Percentiles rank a stretch among this genome's conserved stretches.
Conservation (phyloP, 2,797 vertebrate species). For the Enteromius afrohamiltoni region DNA sequence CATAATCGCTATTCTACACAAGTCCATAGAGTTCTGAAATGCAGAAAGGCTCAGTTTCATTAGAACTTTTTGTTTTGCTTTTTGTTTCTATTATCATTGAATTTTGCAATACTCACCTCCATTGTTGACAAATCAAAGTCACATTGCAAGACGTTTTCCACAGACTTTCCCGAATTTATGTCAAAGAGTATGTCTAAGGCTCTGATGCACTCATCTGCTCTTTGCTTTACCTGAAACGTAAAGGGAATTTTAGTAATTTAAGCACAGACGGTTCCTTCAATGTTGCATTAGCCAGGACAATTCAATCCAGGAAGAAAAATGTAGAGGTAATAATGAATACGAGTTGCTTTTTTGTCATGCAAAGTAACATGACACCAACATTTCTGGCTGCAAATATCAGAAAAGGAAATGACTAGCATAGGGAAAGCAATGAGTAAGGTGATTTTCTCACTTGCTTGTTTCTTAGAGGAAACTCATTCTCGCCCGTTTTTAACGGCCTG, state of each 20-base stretch:
- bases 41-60: neutral
- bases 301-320: neutral
- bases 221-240: slow-evolving; percentile 82
- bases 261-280: neutral
- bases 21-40: slow-evolving; percentile 86
- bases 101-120: slow-evolving; percentile 73
- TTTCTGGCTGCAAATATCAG: neutral
- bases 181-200: slow-evolving; percentile 84
- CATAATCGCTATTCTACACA: slow-evolving; percentile 82
- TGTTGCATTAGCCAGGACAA: neutral
- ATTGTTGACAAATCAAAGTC: slow-evolving; percentile 85
- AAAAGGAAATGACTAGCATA: neutral
- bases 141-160: slow-evolving; percentile 80
- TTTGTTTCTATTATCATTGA: too few relatives aligned
- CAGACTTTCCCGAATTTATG: slow-evolving; percentile 80
- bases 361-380: neutral
- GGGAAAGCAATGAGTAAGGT: neutral
- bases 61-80: neutral
- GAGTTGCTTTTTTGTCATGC: neutral
- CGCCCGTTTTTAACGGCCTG: slow-evolving; percentile 74
- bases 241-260: neutral
- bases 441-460: slow-evolving; percentile 83
- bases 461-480: slow-evolving; percentile 80
- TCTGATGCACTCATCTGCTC: slow-evolving; percentile 87
- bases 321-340: neutral